Percentiles rank a stretch among this genome's conserved stretches.
phyloP scores from a whole-genome alignment of 2,797 vertebrate genomes.

The Lophius americanus region DNA sequence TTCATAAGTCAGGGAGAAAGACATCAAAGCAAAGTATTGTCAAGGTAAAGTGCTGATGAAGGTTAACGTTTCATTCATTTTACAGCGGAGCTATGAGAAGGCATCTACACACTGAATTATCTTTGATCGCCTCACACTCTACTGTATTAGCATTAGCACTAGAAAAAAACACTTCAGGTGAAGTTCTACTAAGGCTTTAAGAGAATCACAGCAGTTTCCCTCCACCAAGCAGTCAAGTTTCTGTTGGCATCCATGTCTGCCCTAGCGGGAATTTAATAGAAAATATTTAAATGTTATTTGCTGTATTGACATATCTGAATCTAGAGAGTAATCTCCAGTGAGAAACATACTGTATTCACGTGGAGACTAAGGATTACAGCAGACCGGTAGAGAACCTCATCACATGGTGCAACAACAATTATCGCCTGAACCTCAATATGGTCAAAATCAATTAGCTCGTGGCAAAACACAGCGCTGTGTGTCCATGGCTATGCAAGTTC shows the following conservation, averaged over 20 bases:
- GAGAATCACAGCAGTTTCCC: not conserved
- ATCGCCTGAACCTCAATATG: no score
- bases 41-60: constrained; percentile 80
- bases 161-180: constrained; percentile 53
- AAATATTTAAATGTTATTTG: no score
- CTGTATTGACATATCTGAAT: not conserved
- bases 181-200: constrained; percentile 42
- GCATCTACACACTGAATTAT: constrained; percentile 54
- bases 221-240: not conserved
- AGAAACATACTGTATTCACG: no score
- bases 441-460: no score
- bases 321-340: no score
- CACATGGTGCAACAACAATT: not conserved
- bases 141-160: constrained; percentile 40
- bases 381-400: no score
- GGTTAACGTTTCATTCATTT: constrained; percentile 61
- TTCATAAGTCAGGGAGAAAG: constrained; percentile 75
- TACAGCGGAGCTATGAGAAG: constrained; percentile 57
- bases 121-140: constrained; percentile 55
- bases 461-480: not conserved
- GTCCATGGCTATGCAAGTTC: not conserved
- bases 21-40: constrained; percentile 76
- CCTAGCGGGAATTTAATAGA: no score
- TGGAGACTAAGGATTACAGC: no score
- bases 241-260: not conserved